A percentile compares a stretch with the other conserved stretches of the same genome.
Conservation (phyloP, 2,888 invertebrate genomes). For the Fragum sueziense region DNA sequence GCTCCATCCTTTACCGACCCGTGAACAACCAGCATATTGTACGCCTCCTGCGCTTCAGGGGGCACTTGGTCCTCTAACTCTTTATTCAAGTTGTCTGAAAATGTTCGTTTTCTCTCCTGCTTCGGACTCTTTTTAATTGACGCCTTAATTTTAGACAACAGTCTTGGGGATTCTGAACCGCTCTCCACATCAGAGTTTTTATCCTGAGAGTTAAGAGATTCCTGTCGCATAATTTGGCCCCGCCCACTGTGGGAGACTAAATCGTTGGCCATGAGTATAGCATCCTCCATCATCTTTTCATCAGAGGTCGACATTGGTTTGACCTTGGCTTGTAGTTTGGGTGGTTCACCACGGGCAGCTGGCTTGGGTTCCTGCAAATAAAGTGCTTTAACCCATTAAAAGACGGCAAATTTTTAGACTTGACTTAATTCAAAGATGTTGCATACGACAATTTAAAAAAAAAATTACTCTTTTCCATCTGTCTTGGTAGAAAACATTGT, state of each 20-base stretch:
- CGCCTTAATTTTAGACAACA: slow-evolving; percentile 70
- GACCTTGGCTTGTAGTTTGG: slow-evolving; percentile 83
- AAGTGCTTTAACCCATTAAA: background rate
- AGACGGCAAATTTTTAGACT: background rate
- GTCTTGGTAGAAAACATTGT: too few species aligned
- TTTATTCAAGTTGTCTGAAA: slow-evolving; percentile 88
- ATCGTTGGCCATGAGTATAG: slow-evolving; percentile 96
- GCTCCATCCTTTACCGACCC: slow-evolving; percentile 70
- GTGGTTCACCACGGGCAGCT: slow-evolving; percentile 20
- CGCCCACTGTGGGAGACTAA: slow-evolving; percentile 85
- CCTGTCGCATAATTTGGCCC: slow-evolving; percentile 59
- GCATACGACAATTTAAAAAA: background rate
- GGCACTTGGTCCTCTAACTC: slow-evolving; percentile 85
- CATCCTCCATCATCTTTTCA: slow-evolving; percentile 94
- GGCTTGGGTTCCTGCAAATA: slow-evolving; percentile 41
- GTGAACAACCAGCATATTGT: slow-evolving; percentile 94
- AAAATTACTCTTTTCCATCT: too few species aligned
- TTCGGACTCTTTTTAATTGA: slow-evolving; percentile 85
- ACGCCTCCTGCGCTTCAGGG: slow-evolving; percentile 95
- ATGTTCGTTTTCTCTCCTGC: slow-evolving; percentile 88
- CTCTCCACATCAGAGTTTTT: slow-evolving; percentile 62
- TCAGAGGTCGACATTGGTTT: slow-evolving; percentile 97
- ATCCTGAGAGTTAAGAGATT: slow-evolving; percentile 58
- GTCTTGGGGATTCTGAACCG: slow-evolving; percentile 66
- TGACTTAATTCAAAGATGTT: background rate